phyloP scores from a whole-genome alignment of 2,888 invertebrate species.

The Lithophane semibrunnea region DNA sequence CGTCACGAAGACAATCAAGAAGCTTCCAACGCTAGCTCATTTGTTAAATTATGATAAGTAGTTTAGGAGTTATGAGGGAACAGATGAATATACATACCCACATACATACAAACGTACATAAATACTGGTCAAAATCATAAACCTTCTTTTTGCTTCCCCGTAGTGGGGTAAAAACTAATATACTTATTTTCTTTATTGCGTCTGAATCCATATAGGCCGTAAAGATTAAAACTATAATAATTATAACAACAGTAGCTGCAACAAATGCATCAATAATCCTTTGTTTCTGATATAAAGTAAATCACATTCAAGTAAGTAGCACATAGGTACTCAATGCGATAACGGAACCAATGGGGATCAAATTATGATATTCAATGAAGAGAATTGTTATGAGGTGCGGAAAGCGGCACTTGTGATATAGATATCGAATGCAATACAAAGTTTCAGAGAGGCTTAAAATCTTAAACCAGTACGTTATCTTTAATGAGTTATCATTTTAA shows the following conservation, averaged over 20 bases:
- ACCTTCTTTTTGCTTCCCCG: too few relatives aligned
- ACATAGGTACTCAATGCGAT: constrained; percentile 11
- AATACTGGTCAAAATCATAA: too few relatives aligned
- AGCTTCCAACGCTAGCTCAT: too few relatives aligned
- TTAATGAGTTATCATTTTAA: constrained; percentile 15
- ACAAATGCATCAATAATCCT: constrained; percentile 7
- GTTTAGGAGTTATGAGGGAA: too few relatives aligned
- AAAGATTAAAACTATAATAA: background rate
- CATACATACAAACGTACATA: too few relatives aligned
- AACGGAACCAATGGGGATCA: constrained; percentile 4
- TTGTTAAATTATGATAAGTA: too few relatives aligned
- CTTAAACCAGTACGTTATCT: constrained; percentile 5
- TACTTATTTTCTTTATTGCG: background rate
- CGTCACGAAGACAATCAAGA: too few relatives aligned
- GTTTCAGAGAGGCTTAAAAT: constrained; percentile 15
- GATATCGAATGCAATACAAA: constrained; percentile 23
- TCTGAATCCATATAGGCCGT: background rate
- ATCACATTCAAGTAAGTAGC: constrained; percentile 34
- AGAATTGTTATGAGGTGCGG: constrained; percentile 26
- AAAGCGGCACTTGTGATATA: constrained; percentile 28
- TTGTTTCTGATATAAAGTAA: constrained; percentile 20
- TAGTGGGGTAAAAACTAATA: background rate
- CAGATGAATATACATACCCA: too few relatives aligned
- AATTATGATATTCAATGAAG: constrained; percentile 29
- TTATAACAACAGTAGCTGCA: background rate